Evolutionary conservation across 2,113 vertebrate genomes (phyloP).

Genomic region (Xenopus borealis): DNA sequence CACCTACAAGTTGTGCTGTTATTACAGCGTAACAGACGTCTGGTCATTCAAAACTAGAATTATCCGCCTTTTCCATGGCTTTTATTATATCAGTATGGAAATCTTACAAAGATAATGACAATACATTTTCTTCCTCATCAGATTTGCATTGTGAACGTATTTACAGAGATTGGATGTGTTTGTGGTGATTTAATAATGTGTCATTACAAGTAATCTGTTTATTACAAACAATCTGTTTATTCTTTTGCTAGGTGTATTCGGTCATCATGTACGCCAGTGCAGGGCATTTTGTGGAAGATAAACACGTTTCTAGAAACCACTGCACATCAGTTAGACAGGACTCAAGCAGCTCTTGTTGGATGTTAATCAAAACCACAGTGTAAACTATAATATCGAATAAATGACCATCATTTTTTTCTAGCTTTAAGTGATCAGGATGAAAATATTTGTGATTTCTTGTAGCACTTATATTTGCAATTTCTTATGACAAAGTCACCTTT

Average conservation of each 20-base stretch:
- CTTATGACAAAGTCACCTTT: too few species aligned
- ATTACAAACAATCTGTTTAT: constrained; percentile 14
- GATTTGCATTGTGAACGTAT: neutral
- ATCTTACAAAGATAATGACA: neutral
- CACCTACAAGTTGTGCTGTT: neutral
- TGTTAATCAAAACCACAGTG: too few species aligned
- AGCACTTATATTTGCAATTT: too few species aligned
- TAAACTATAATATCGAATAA: too few species aligned
- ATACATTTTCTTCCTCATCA: neutral
- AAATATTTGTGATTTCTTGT: too few species aligned
- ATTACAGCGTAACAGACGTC: neutral
- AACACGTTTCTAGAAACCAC: neutral
- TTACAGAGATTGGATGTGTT: neutral
- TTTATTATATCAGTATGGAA: constrained; percentile 6
- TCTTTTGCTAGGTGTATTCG: neutral
- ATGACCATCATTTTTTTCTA: too few species aligned
- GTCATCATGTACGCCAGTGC: neutral
- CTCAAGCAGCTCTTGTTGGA: too few species aligned
- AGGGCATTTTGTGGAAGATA: neutral
- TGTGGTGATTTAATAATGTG: constrained; percentile 25
- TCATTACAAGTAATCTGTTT: neutral
- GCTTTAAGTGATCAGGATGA: too few species aligned
- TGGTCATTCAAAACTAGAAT: neutral
- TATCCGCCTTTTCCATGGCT: neutral
- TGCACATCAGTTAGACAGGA: neutral